Evolutionary conservation across 1,140 invertebrate species (phyloP).

Genomic region (Alviniconcha marisindica): DNA sequence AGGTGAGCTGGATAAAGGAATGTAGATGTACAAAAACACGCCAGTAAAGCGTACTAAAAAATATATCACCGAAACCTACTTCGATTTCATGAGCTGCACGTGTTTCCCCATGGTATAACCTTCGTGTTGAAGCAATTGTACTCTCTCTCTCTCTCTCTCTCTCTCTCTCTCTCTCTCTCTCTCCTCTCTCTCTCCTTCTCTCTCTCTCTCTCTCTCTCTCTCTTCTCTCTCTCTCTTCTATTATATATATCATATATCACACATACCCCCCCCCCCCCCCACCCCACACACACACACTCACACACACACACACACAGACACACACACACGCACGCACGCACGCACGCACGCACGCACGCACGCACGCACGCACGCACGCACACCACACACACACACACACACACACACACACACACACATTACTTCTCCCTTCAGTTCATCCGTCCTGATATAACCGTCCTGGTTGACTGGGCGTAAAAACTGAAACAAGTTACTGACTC

Average conservation of each 20-base stretch:
- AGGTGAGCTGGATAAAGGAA: too few relatives aligned
- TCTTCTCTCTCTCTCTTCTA: background rate
- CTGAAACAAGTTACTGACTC: too few relatives aligned
- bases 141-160: background rate
- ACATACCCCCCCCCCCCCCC: background rate
- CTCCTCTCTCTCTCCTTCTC: background rate
- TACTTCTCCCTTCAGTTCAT: too few relatives aligned
- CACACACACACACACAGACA: constrained; percentile 17
- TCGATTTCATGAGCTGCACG: too few relatives aligned
- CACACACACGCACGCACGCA: constrained; percentile 1
- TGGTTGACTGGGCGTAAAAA: too few relatives aligned
- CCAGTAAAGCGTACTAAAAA: too few relatives aligned
- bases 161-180: background rate
- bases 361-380: constrained; percentile 19
- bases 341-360: background rate
- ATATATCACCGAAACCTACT: too few relatives aligned
- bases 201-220: background rate
- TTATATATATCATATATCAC: background rate
- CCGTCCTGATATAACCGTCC: too few relatives aligned
- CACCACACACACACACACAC: too few relatives aligned
- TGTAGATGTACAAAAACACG: too few relatives aligned
- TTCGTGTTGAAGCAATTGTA: background rate
- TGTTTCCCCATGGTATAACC: background rate
- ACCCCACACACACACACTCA: background rate
- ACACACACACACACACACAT: too few relatives aligned